phyloP scores from a whole-genome alignment of 92 coral and sea anemone species.

The Porites rus region DNA sequence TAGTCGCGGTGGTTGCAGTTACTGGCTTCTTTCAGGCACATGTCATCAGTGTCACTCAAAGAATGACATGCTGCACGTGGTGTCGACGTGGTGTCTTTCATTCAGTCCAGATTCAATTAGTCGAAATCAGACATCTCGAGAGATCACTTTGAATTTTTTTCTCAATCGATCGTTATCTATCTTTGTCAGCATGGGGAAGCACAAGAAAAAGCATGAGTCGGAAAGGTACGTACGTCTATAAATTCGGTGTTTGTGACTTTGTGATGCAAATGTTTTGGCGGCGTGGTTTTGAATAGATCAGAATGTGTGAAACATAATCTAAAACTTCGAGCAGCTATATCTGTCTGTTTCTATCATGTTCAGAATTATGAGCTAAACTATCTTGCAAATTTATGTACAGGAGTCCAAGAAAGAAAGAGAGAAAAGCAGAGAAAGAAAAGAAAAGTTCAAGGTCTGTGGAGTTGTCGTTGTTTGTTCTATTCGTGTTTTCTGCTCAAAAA shows the following conservation, averaged over 20 bases:
- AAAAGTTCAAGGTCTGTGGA: slow-evolving; percentile 25
- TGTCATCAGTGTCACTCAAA: slow-evolving; percentile 11
- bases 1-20: no score
- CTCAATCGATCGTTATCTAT: slow-evolving; percentile 25
- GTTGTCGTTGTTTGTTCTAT: slow-evolving; percentile 9
- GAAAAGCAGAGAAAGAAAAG: slow-evolving; percentile 23
- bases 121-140: slow-evolving; percentile 23
- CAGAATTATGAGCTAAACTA: slow-evolving; percentile 38
- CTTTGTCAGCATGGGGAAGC: slow-evolving; percentile 29
- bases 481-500: slow-evolving; percentile 12
- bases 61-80: slow-evolving; percentile 8
- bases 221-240: slow-evolving; percentile 15
- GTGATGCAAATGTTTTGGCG: slow-evolving; percentile 34
- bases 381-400: slow-evolving; percentile 32
- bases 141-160: slow-evolving; percentile 16
- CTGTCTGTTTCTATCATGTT: slow-evolving; percentile 18
- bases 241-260: slow-evolving; percentile 14
- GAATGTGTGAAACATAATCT: slow-evolving; percentile 23
- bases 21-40: neutral
- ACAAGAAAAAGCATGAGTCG: slow-evolving; percentile 32
- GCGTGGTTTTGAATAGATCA: slow-evolving; percentile 38
- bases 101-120: slow-evolving; percentile 14
- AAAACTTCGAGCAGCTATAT: slow-evolving; percentile 22
- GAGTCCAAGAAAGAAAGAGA: slow-evolving; percentile 40
- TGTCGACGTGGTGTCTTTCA: slow-evolving; percentile 12